These are phyloP conservation scores for Camponotus pennsylvanicus DNA, from an alignment of 1,140 invertebrate genomes.

Conservation along the genomic window DNA sequence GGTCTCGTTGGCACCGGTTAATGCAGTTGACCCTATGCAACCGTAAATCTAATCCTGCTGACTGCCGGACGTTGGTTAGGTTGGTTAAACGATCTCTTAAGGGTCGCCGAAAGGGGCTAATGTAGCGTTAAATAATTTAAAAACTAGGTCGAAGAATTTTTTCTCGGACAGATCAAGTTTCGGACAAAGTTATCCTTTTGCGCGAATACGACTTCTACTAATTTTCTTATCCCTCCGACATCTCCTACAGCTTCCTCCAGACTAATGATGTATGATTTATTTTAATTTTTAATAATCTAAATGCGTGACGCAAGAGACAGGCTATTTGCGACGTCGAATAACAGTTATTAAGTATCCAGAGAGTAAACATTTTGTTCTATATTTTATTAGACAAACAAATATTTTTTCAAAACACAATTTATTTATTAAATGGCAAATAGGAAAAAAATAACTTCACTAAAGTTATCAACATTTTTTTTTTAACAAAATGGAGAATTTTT, in stretches of 20 bases:
- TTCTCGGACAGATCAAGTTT: constrained; percentile 40
- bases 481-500: background rate
- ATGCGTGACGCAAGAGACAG: background rate
- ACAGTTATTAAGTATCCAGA: constrained; percentile 10
- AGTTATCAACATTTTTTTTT: background rate
- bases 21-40: constrained; percentile 73
- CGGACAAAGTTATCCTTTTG: constrained; percentile 12
- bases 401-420: background rate
- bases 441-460: background rate
- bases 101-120: constrained; percentile 22
- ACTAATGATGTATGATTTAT: constrained; percentile 17
- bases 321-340: background rate
- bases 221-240: constrained; percentile 3
- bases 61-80: constrained; percentile 42
- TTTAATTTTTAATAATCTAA: background rate
- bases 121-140: constrained; percentile 59
- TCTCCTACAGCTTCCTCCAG: background rate
- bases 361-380: background rate
- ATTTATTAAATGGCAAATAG: background rate
- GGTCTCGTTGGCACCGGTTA: constrained; percentile 60
- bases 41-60: constrained; percentile 64
- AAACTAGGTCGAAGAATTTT: constrained; percentile 51
- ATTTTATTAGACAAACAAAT: background rate
- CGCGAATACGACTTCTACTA: constrained; percentile 9
- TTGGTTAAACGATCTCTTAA: constrained; percentile 48